Evolutionary conservation across 2,797 vertebrate species (phyloP), one percentile per base, ranked within the genome.

Genomic region (Lutjanus campechanus): DNA sequence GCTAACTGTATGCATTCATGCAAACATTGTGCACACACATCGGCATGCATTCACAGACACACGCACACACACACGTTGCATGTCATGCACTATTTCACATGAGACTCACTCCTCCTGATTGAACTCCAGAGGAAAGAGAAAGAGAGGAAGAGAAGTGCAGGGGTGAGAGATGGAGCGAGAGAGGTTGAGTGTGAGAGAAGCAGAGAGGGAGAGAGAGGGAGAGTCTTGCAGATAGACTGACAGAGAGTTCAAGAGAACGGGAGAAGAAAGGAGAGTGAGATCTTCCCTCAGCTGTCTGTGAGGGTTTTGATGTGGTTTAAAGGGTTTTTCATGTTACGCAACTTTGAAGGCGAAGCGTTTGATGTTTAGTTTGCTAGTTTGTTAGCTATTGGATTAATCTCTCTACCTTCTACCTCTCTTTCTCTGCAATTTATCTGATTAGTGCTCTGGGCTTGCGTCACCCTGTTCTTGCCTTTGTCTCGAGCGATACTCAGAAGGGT

Each of bases 301-400:
- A 82, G 69, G 81, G 89, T 86, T 93, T 93, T 92, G 92, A 94
- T 92, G 91, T 91, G 84, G 85, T 92, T 93, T 92, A 93, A 91
- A 92, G 81, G 86, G 74, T 82, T 93, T 94, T 94, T 94, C 85
- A 91, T 90, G 90, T 93, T 92, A 88, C 44, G 76, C 90, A 95
- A 94, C 93, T 94, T 95, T 95, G 94, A 96, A 95, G 93, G 88
- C 74, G 68, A 83, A 56, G 71, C 41, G 85, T 94, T 95, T 93
- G 93, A 95, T 92, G 93, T 94, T 86, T 85, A 82, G 90, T 89
- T 90, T 88, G 84, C 87, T 90, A 81, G 88, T 93, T 94, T 91
- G 91, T 93, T 91, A 92, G 90, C 90, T 92, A 74, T 89, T 91
- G 92, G 91, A 90, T 91, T 93, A 93, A 87, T 92, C 88, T 84